Percentiles rank a stretch among this genome's conserved stretches.
Conservation (phyloP, 2,797 vertebrate genomes). For the Ptychobarbus kaznakovi region DNA sequence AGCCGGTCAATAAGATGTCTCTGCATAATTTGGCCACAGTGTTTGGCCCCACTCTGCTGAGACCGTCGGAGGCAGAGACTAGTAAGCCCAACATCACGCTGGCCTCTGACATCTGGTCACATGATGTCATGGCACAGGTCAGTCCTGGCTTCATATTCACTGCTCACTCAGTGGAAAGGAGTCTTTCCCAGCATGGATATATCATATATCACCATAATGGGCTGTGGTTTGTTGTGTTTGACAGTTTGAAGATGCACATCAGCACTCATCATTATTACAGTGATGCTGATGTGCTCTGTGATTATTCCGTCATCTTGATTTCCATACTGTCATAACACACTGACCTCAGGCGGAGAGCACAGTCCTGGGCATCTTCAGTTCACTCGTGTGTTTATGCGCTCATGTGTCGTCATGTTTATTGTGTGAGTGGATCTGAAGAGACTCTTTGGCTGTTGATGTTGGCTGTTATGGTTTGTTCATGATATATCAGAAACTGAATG, state of each 20-base stretch:
- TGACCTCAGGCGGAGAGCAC: background rate
- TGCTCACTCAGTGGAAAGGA: constrained; percentile 44
- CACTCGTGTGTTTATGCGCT: background rate
- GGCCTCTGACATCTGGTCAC: constrained; percentile 97
- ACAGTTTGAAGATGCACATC: background rate
- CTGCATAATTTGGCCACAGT: constrained; percentile 97
- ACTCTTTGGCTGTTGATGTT: background rate
- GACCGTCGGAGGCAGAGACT: constrained; percentile 92
- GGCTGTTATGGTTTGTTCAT: background rate
- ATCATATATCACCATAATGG: background rate
- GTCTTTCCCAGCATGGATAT: constrained; percentile 53
- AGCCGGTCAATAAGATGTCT: constrained; percentile 99
- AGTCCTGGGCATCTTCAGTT: constrained; percentile 1
- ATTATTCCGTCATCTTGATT: background rate
- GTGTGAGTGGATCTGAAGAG: background rate
- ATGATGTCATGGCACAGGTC: constrained; percentile 99
- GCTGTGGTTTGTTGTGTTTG: constrained; percentile 11
- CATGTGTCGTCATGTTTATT: background rate
- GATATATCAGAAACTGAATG: background rate
- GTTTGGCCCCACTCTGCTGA: constrained; percentile 95
- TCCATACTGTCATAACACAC: background rate
- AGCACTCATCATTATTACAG: background rate
- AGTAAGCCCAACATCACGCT: constrained; percentile 89
- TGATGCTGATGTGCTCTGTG: constrained; percentile 9
- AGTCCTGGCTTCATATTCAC: background rate